Evolutionary conservation across 2,113 vertebrate genomes (phyloP), one percentile per base, ranked within the genome.

Genomic region (Tichodroma muraria): DNA sequence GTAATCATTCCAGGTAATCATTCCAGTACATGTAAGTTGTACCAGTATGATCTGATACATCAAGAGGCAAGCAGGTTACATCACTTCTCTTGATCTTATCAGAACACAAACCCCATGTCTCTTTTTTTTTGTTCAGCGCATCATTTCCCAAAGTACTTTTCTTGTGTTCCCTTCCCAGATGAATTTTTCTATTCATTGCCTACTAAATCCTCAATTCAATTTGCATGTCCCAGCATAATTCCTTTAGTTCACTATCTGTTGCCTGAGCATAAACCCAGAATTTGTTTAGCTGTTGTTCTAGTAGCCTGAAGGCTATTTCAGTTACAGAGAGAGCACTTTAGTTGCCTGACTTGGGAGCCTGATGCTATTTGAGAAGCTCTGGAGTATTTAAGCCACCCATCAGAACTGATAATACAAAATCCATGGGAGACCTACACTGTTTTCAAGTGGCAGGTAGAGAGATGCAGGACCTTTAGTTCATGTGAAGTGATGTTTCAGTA

Each of bases 41-140:
- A 84, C 77, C 69, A 49, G 53, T 61, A 87, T 79, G 80, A 93
- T 94, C 94, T 95, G 92, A 94, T 94, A 93, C 8, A 7, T 84
- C 57, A 87, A 84, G 77, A 93, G 40, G 49, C 65, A 93, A 87
- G 69, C 53, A 44, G 42, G 60, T 94, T 96, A 71, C 73, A 93
- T 90, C 86, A 86, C 60, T 71, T 38, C 7, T 64, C 44, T 9
- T 40, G 86, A 92, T 94, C 60, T 96, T 95, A 95, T 93, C 92
- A 68, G 88, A 90, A 53, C 35, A 77, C 16, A 88, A 85, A 94
- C 18, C n/a, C 16, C 0, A 1, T 90, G 30, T 85, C 35, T 80
- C 27, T 52, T n/a, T 78, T 76, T 76, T 75, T 73, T 22, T 71
- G 50, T 80, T 85, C 68, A 42, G 5, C 47, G 52, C 80, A 85